Evolutionary conservation across 2,888 invertebrate species (phyloP).

Genomic region (Megalurothrips usitatus): DNA sequence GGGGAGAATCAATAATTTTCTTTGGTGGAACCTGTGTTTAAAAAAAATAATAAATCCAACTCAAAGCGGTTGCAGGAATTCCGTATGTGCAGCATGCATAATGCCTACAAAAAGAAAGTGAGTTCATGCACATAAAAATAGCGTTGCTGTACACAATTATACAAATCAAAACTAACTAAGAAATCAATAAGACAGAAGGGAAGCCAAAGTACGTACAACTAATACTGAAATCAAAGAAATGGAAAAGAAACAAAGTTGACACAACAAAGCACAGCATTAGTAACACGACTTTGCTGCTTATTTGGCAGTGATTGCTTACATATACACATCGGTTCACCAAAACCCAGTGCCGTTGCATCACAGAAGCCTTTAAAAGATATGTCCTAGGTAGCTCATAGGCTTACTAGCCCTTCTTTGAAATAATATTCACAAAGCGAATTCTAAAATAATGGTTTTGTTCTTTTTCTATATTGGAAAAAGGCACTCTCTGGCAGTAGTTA

Average conservation of each 20-base stretch:
- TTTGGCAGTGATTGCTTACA: slow-evolving; percentile 21
- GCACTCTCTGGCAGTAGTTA: slow-evolving; percentile 23
- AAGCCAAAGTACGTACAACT: slow-evolving; percentile 1
- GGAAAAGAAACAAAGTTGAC: neutral
- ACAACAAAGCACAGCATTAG: slow-evolving; percentile 20
- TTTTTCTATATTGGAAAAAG: slow-evolving; percentile 17
- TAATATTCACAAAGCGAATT: neutral
- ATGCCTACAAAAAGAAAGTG: neutral
- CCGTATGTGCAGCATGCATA: slow-evolving; percentile 13
- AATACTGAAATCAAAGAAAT: slow-evolving; percentile 18
- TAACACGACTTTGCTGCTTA: slow-evolving; percentile 1
- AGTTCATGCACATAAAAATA: neutral
- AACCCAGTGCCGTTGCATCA: slow-evolving; percentile 21
- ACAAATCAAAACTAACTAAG: slow-evolving; percentile 2
- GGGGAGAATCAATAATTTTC: neutral
- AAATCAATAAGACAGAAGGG: neutral
- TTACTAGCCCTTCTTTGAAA: slow-evolving; percentile 2
- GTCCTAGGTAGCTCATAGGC: neutral
- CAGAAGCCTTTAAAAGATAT: slow-evolving; percentile 18
- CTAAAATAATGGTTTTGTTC: slow-evolving; percentile 14
- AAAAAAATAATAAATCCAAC: neutral
- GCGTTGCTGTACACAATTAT: neutral
- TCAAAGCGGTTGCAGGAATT: neutral
- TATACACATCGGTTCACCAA: slow-evolving; percentile 13
- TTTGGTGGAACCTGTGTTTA: slow-evolving; percentile 16